These are phyloP conservation scores for Myiotriccus ornatus DNA, from an alignment of 2,797 vertebrate species.

Conservation along the genomic window DNA sequence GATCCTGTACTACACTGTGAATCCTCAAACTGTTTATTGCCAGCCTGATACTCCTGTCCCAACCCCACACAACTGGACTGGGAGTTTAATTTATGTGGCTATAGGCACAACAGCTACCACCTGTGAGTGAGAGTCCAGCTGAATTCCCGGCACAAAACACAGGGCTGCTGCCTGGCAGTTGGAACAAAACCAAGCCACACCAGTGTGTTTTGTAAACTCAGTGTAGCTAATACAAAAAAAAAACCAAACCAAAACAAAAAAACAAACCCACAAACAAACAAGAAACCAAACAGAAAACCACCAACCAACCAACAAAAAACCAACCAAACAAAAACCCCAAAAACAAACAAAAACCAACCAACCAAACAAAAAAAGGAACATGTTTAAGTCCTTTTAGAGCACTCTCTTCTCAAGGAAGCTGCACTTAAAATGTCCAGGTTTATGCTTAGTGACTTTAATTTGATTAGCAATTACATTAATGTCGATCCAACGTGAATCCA, in stretches of 20 bases:
- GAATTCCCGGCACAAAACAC: neutral
- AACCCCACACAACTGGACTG: neutral
- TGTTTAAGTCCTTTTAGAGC: neutral
- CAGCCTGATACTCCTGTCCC: neutral
- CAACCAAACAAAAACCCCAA: too few species aligned
- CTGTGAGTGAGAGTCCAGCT: neutral
- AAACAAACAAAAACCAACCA: neutral
- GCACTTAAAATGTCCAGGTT: neutral
- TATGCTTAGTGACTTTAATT: neutral
- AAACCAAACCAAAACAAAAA: neutral
- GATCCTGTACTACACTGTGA: neutral
- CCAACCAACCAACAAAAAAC: neutral
- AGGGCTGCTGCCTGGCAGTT: neutral
- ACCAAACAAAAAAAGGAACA: rapidly evolving
- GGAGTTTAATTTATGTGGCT: neutral
- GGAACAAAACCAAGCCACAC: neutral
- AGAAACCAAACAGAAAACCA: neutral
- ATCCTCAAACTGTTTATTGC: neutral
- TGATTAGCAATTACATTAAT: neutral
- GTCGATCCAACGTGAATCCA: neutral
- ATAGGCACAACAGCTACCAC: neutral
- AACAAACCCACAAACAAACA: neutral
- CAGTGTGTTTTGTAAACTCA: neutral
- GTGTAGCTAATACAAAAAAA: neutral
- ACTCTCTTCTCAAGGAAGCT: neutral